Evolutionary conservation across 2,888 invertebrate genomes (phyloP).

Genomic region (Lasioglossum marginatum): DNA sequence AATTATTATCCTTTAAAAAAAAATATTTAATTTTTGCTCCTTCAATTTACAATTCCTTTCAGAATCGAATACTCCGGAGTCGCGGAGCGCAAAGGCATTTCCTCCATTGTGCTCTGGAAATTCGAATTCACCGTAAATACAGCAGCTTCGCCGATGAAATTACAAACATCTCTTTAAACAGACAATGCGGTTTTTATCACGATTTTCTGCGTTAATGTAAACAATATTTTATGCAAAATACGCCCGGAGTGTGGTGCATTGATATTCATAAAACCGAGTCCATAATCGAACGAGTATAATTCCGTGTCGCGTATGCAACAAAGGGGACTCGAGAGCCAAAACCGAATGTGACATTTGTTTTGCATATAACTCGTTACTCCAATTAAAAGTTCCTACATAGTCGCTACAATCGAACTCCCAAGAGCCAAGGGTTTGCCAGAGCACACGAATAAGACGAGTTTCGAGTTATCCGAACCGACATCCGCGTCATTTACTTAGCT

Average conservation of each 20-base stretch:
- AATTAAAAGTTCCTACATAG: constrained; percentile 35
- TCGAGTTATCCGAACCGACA: not conserved
- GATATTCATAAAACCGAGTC: not conserved
- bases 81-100: not conserved
- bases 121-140: not conserved
- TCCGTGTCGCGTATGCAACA: not conserved
- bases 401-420: constrained; percentile 24
- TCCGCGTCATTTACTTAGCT: not conserved
- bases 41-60: not conserved
- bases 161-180: not conserved
- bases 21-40: not conserved
- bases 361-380: constrained; percentile 15
- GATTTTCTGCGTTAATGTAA: not conserved
- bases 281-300: not conserved
- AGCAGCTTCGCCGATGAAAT: not conserved
- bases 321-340: not conserved
- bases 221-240: not conserved
- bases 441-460: not conserved
- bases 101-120: not conserved
- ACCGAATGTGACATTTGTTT: not conserved
- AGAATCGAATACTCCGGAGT: not conserved
- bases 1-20: not conserved
- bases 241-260: not conserved
- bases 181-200: not conserved
- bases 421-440: constrained; percentile 1